Percentiles rank a stretch among this genome's conserved stretches.
phyloP scores from a whole-genome alignment of 2,113 vertebrate genomes.

The Oreochromis spilurus region DNA sequence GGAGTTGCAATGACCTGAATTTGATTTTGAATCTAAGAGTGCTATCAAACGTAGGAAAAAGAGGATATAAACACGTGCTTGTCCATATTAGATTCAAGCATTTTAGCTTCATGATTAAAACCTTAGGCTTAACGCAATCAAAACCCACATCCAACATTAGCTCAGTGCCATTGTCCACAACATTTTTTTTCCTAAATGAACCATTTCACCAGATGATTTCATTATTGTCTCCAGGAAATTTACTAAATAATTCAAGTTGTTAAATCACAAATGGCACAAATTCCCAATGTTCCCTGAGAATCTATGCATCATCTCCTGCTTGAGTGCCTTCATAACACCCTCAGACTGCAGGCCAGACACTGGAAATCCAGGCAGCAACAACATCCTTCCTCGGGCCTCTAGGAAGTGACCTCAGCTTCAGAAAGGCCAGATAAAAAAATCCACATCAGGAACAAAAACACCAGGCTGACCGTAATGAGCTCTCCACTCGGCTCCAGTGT shows the following conservation, averaged over 20 bases:
- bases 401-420: conserved; percentile 71
- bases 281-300: background rate
- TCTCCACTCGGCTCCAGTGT: conserved; percentile 47
- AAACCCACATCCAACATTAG: background rate
- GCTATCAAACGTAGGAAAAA: background rate
- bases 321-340: background rate
- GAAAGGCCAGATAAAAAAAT: conserved; percentile 64
- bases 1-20: background rate
- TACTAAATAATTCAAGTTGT: background rate
- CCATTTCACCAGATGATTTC: conserved; percentile 1
- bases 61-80: background rate
- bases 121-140: background rate
- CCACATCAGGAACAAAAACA: conserved; percentile 64
- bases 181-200: background rate
- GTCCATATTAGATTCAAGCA: background rate
- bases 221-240: background rate
- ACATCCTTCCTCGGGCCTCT: conserved; percentile 66
- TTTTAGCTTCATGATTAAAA: conserved; percentile 24
- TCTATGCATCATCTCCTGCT: background rate
- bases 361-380: conserved; percentile 60
- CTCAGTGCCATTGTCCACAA: conserved; percentile 15
- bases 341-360: background rate
- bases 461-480: conserved; percentile 52
- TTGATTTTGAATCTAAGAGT: background rate
- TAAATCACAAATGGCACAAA: conserved; percentile 9